phyloP scores from a whole-genome alignment of 2,888 invertebrate genomes.

The Macaria notata region DNA sequence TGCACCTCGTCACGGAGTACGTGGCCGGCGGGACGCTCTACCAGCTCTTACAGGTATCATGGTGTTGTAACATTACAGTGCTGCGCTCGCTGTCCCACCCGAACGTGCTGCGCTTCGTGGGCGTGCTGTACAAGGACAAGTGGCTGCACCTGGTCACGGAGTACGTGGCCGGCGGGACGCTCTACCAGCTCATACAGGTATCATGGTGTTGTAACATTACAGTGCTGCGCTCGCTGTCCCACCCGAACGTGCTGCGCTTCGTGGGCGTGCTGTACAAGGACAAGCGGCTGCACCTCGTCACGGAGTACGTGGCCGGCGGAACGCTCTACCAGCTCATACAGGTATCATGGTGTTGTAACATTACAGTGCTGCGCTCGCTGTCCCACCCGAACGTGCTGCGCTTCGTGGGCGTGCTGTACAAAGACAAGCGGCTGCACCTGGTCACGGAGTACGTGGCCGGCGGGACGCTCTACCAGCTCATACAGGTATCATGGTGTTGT shows the following conservation, averaged over 20 bases:
- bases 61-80: no score
- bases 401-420: conserved; percentile 96
- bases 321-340: conserved; percentile 93
- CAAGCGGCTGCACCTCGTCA: conserved; percentile 94
- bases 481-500: conserved; percentile 82
- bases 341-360: conserved; percentile 49
- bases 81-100: conserved; percentile 93
- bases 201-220: conserved; percentile 49
- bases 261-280: conserved; percentile 97
- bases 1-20: no score
- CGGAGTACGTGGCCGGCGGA: conserved; percentile 96
- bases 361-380: conserved; percentile 91
- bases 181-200: conserved; percentile 91
- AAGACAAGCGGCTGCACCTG: conserved; percentile 94
- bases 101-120: conserved; percentile 95
- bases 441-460: conserved; percentile 97
- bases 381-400: conserved; percentile 95
- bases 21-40: no score
- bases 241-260: conserved; percentile 94
- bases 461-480: conserved; percentile 92
- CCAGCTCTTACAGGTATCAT: no score
- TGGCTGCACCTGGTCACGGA: conserved; percentile 96
- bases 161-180: conserved; percentile 95
- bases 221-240: conserved; percentile 92
- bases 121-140: conserved; percentile 96